Evolutionary conservation across 2,797 vertebrate genomes (phyloP).

Genomic region (Manis javanica): DNA sequence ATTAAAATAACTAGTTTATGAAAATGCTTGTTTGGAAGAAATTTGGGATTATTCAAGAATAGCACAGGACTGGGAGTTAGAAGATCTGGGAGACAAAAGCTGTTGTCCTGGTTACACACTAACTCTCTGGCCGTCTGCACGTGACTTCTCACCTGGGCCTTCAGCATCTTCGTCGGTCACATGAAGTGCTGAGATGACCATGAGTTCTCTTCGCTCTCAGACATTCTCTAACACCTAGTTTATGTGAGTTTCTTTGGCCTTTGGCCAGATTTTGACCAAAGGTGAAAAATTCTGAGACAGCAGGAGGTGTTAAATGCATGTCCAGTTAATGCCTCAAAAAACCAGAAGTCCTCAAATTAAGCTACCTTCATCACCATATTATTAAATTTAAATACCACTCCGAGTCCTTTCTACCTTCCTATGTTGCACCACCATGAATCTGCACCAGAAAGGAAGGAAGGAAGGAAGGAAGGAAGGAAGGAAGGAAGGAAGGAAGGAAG

Average conservation of each 20-base stretch:
- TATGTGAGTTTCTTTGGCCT: neutral
- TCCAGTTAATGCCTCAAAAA: neutral
- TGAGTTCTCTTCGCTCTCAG: neutral
- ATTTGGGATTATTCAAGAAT: neutral
- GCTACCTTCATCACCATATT: neutral
- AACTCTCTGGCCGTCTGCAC: neutral
- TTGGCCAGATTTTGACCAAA: neutral
- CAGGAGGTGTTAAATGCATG: neutral
- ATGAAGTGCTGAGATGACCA: neutral
- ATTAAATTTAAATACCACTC: neutral
- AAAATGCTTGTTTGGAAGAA: slow-evolving; percentile 28
- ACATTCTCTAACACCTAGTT: neutral
- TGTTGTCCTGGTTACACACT: neutral
- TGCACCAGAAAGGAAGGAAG: neutral
- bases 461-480: neutral
- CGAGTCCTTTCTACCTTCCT: neutral
- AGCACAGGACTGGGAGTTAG: neutral
- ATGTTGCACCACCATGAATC: neutral
- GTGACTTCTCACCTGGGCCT: neutral
- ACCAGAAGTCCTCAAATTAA: neutral
- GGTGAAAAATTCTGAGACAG: neutral
- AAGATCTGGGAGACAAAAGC: neutral
- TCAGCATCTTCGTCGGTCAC: neutral
- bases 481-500: neutral
- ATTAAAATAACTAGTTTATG: slow-evolving; percentile 65